A percentile compares a stretch with the other conserved stretches of the same genome.
These are phyloP conservation scores for Poecilia latipinna DNA, from an alignment of 2,113 vertebrate species.

Conservation along the genomic window DNA sequence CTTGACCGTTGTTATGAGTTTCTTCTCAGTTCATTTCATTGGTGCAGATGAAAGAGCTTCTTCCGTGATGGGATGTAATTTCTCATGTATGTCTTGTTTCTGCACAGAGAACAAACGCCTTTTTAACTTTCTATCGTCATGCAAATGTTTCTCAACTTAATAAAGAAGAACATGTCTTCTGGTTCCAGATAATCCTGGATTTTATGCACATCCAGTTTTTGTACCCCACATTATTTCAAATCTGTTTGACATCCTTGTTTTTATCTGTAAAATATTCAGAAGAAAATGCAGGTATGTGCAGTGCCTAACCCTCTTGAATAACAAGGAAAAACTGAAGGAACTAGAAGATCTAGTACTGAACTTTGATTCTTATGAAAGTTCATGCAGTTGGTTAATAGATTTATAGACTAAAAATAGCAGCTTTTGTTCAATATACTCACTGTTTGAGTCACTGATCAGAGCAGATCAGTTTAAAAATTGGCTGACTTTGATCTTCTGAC, in stretches of 20 bases:
- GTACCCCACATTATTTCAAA: neutral
- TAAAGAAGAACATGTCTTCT: neutral
- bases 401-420: too few relatives aligned
- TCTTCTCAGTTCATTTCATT: neutral
- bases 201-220: neutral
- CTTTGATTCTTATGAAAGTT: neutral
- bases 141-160: neutral
- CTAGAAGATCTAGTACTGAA: neutral
- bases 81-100: neutral
- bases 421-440: neutral
- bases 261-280: too few relatives aligned
- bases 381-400: too few relatives aligned
- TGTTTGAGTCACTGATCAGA: neutral
- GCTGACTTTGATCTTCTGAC: neutral
- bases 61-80: neutral
- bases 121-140: neutral
- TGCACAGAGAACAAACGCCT: too few relatives aligned
- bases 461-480: neutral
- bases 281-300: too few relatives aligned
- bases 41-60: slow-evolving; percentile 1
- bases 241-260: neutral
- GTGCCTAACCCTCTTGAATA: too few relatives aligned
- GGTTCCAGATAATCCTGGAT: neutral
- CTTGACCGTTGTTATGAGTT: neutral
- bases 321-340: too few relatives aligned